Evolutionary conservation across 2,888 invertebrate genomes (phyloP).

Genomic region (Apeira syringaria): DNA sequence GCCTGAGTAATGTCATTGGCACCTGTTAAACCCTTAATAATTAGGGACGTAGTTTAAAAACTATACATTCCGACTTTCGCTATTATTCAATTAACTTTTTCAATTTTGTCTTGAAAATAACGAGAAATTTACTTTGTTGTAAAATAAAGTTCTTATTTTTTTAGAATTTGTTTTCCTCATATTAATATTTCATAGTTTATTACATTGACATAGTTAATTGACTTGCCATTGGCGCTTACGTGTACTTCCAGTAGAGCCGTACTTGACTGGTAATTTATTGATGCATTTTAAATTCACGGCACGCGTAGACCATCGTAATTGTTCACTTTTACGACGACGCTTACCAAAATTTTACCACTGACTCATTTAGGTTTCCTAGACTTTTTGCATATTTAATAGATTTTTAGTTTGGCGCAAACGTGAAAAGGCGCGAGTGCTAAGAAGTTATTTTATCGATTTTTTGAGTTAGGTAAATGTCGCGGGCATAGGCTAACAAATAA

Average conservation of each 20-base stretch:
- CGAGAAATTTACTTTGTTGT: too few species aligned
- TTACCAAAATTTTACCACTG: conserved; percentile 19
- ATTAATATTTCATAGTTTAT: neutral
- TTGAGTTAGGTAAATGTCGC: too few species aligned
- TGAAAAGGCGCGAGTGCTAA: neutral
- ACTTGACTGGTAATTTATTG: conserved; percentile 16
- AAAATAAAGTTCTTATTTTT: too few species aligned
- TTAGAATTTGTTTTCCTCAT: neutral
- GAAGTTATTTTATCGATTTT: too few species aligned
- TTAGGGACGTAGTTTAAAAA: too few species aligned
- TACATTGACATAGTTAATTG: conserved; percentile 17
- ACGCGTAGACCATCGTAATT: conserved; percentile 14
- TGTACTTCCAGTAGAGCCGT: conserved; percentile 13
- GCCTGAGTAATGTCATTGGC: too few species aligned
- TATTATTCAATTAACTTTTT: too few species aligned
- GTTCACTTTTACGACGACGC: conserved; percentile 10
- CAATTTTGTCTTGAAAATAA: too few species aligned
- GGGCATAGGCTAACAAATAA: too few species aligned
- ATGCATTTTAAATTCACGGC: conserved; percentile 12
- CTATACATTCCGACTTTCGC: too few species aligned
- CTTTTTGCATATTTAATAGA: conserved; percentile 22
- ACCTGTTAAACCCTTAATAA: too few species aligned
- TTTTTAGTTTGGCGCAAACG: conserved; percentile 4
- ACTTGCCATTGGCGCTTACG: conserved; percentile 5
- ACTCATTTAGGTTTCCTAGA: conserved; percentile 22